These are phyloP conservation scores for Loris lydekkerianus DNA, from an alignment of 2,797 vertebrate species.

Conservation along the genomic window DNA sequence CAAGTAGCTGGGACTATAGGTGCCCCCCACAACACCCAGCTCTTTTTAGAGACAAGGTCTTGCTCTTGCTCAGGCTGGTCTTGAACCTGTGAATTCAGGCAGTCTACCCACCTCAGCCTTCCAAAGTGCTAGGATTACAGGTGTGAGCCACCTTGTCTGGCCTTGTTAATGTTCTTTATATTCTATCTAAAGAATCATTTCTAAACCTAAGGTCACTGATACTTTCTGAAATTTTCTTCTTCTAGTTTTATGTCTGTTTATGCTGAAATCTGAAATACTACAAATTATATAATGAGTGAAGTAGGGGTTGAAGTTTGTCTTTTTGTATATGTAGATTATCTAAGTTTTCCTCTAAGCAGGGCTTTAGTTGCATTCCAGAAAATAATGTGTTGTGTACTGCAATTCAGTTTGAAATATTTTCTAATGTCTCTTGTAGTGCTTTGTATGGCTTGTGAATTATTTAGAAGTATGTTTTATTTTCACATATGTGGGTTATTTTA, in stretches of 20 bases:
- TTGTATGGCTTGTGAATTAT: conserved; percentile 34
- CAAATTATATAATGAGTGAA: conserved; percentile 12
- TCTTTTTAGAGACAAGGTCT: too few species aligned
- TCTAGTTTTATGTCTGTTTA: neutral
- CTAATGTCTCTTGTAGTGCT: conserved; percentile 10
- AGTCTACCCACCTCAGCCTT: too few species aligned
- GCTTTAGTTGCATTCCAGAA: neutral
- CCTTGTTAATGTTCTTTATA: neutral
- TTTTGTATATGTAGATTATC: neutral
- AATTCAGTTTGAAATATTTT: neutral
- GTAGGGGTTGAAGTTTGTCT: neutral
- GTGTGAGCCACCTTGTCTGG: too few species aligned
- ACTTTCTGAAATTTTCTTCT: conserved; percentile 1
- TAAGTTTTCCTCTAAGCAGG: neutral
- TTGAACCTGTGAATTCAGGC: too few species aligned
- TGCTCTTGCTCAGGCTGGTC: too few species aligned
- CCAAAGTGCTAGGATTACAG: too few species aligned
- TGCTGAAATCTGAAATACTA: conserved; percentile 12
- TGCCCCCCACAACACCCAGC: too few species aligned
- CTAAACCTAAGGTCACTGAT: conserved; percentile 23
- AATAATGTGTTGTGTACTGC: neutral
- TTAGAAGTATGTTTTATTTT: conserved; percentile 33
- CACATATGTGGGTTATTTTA: neutral
- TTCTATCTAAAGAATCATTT: neutral
- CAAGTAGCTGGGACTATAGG: too few species aligned